A percentile compares a stretch with the other conserved stretches of the same genome.
These are phyloP conservation scores for Oryzias sinensis DNA, from an alignment of 2,797 vertebrate genomes.

Conservation along the genomic window DNA sequence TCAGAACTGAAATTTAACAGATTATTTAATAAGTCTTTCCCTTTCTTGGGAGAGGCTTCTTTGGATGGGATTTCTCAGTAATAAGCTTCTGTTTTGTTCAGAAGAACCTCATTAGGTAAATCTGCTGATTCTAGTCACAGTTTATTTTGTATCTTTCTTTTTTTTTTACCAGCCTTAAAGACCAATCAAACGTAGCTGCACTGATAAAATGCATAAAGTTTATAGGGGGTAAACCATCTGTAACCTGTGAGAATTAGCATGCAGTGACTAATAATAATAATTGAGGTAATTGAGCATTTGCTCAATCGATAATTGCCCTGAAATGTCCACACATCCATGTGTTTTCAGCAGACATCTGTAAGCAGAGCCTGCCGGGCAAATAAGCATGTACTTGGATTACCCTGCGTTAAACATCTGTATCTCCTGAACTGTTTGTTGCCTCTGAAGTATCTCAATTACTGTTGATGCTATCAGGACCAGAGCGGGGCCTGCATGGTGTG, in stretches of 20 bases:
- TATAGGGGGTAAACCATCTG: neutral
- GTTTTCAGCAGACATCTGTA: slow-evolving; percentile 13
- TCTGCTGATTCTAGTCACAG: too few relatives aligned
- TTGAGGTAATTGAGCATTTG: neutral
- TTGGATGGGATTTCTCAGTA: slow-evolving; percentile 19
- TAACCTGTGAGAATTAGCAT: neutral
- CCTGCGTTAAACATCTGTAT: slow-evolving; percentile 33
- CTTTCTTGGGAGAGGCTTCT: slow-evolving; percentile 8
- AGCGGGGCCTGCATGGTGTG: slow-evolving; percentile 46
- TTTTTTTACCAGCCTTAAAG: slow-evolving; percentile 5
- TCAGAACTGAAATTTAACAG: slow-evolving; percentile 36
- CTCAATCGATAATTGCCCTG: slow-evolving; percentile 9
- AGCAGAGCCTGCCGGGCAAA: neutral
- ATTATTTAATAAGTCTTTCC: slow-evolving; percentile 5
- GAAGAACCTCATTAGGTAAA: too few relatives aligned
- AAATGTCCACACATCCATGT: slow-evolving; percentile 12
- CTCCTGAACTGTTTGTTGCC: slow-evolving; percentile 55
- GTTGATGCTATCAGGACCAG: slow-evolving; percentile 59
- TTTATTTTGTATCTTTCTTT: neutral
- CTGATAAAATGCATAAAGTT: slow-evolving; percentile 1
- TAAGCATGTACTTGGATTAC: slow-evolving; percentile 36
- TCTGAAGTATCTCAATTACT: slow-evolving; percentile 70
- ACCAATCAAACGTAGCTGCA: slow-evolving; percentile 17
- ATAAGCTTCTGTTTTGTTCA: too few relatives aligned
- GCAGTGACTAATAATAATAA: too few relatives aligned